phyloP scores from a whole-genome alignment of 1,140 invertebrate species.

The Aphaenogaster rudis region DNA sequence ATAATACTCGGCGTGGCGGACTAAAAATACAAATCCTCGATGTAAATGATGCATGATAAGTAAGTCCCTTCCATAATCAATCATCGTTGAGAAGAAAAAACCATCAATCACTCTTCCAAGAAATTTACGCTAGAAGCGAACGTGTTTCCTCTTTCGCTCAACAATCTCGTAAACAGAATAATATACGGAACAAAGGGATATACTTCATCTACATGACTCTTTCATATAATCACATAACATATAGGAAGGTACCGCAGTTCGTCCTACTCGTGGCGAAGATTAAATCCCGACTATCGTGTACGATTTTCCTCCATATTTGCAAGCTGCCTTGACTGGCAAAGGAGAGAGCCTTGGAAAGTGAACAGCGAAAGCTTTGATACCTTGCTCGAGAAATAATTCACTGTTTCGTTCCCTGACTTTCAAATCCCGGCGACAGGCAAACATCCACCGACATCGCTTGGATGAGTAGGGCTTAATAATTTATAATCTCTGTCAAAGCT shows the following conservation, averaged over 20 bases:
- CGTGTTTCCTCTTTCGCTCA: constrained; percentile 10
- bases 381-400: constrained; percentile 55
- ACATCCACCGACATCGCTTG: constrained; percentile 35
- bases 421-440: constrained; percentile 49
- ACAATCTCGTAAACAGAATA: constrained; percentile 23
- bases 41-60: constrained; percentile 11
- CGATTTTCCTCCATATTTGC: constrained; percentile 48
- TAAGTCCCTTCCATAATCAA: constrained; percentile 45
- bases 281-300: constrained; percentile 40
- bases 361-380: constrained; percentile 50
- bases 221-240: constrained; percentile 32
- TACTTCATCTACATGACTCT: constrained; percentile 11
- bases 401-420: constrained; percentile 56
- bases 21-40: background rate
- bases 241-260: background rate
- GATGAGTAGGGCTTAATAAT: constrained; percentile 54
- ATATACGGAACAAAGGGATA: constrained; percentile 14
- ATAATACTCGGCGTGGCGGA: background rate
- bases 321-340: constrained; percentile 7
- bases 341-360: constrained; percentile 20
- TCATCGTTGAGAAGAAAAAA: constrained; percentile 29
- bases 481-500: constrained; percentile 54
- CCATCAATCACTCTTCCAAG: constrained; percentile 44
- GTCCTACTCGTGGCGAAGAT: constrained; percentile 32
- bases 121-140: constrained; percentile 2